A percentile compares a stretch with the other conserved stretches of the same genome.
phyloP scores from a whole-genome alignment of 2,888 invertebrate species.

The Drosophila buzzatii region DNA sequence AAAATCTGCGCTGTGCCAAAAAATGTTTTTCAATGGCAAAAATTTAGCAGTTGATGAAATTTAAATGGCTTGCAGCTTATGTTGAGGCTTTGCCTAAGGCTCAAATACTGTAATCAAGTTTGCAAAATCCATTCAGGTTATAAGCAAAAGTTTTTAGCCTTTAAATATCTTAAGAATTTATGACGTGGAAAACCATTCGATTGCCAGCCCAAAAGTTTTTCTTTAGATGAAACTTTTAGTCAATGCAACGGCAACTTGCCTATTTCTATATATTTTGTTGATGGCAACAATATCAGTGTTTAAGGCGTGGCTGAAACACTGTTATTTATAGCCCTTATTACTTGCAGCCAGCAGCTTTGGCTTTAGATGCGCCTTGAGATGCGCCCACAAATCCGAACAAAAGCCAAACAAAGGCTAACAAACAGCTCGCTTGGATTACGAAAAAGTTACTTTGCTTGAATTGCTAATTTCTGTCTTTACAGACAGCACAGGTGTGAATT shows the following conservation, averaged over 20 bases:
- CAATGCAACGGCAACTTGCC: slow-evolving; percentile 25
- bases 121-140: slow-evolving; percentile 21
- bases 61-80: slow-evolving; percentile 17
- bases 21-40: neutral
- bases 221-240: slow-evolving; percentile 34
- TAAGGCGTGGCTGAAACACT: neutral
- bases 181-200: slow-evolving; percentile 31
- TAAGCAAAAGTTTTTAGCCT: slow-evolving; percentile 14
- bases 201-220: slow-evolving; percentile 49
- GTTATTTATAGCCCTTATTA: slow-evolving; percentile 5
- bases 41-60: slow-evolving; percentile 20
- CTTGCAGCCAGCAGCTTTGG: slow-evolving; percentile 5
- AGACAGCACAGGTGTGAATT: slow-evolving; percentile 44
- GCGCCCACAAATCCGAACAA: slow-evolving; percentile 10
- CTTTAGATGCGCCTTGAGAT: slow-evolving; percentile 9
- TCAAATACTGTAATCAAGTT: slow-evolving; percentile 20
- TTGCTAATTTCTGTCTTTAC: slow-evolving; percentile 58
- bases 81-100: neutral
- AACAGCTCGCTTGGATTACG: slow-evolving; percentile 46
- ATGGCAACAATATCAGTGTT: slow-evolving; percentile 1
- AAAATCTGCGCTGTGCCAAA: slow-evolving; percentile 16
- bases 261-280: slow-evolving; percentile 15
- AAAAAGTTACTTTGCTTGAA: slow-evolving; percentile 58
- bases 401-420: slow-evolving; percentile 29
- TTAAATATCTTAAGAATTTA: slow-evolving; percentile 31